Evolutionary conservation across 2,113 vertebrate genomes (phyloP).

Genomic region (Paraplagusia blochii): DNA sequence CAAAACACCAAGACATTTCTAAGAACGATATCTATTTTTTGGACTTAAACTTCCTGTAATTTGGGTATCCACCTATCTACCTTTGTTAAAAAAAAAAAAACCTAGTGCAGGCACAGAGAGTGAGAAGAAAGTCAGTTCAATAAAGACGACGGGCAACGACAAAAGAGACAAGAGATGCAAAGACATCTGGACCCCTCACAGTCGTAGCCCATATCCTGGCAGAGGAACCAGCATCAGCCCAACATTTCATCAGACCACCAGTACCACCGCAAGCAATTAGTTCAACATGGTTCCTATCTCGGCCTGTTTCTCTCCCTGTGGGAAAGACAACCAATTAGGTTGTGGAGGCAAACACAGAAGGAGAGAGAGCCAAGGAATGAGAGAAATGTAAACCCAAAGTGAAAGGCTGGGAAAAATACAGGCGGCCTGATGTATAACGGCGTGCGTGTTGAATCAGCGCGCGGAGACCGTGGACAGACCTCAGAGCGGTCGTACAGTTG

Average conservation of each 20-base stretch:
- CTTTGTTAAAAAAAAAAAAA: no score
- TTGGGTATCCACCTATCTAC: no score
- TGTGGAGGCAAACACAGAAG: conserved; percentile 28
- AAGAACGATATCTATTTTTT: no score
- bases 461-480: conserved; percentile 34
- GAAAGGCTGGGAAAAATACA: conserved; percentile 50
- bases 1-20: no score
- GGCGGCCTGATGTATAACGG: conserved; percentile 45
- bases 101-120: no score
- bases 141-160: background rate
- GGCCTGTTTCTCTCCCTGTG: conserved; percentile 40
- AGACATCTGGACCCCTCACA: conserved; percentile 39
- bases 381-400: conserved; percentile 70
- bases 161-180: conserved; percentile 1
- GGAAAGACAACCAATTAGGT: conserved; percentile 56
- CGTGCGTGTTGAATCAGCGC: conserved; percentile 38
- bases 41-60: no score
- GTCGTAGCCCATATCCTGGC: conserved; percentile 20
- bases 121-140: background rate
- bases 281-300: conserved; percentile 53
- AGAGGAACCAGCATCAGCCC: conserved; percentile 33
- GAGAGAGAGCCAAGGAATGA: conserved; percentile 64
- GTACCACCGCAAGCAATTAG: conserved; percentile 54
- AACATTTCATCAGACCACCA: conserved; percentile 56
- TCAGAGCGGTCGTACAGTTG: conserved; percentile 43